Conservation (phyloP, 2,113 vertebrate genomes). For the Catharus bicknelli region DNA sequence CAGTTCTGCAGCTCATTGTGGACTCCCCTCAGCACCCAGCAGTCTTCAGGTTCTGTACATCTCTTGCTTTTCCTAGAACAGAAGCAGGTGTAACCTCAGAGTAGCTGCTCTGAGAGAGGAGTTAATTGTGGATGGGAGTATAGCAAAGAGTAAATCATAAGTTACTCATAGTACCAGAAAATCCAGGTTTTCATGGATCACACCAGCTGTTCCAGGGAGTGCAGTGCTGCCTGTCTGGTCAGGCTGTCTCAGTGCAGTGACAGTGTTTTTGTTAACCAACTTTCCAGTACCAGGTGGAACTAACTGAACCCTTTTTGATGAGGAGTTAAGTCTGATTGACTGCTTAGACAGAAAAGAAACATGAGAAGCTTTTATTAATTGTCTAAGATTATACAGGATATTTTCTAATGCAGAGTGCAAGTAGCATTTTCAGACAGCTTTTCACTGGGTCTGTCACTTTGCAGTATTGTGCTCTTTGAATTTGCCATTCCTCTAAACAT, state of each 20-base stretch:
- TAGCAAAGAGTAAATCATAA: neutral
- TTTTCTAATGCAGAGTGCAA: neutral
- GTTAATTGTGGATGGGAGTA: neutral
- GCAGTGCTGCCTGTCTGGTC: neutral
- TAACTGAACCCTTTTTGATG: neutral
- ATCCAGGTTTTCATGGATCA: neutral
- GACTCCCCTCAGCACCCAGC: neutral
- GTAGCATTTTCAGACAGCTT: neutral
- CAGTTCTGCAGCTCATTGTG: neutral
- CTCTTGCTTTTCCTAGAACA: neutral
- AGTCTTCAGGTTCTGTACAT: neutral
- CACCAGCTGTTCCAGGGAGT: neutral
- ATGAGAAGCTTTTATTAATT: neutral
- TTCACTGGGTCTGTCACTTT: neutral
- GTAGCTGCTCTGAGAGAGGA: neutral
- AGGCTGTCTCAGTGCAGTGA: neutral
- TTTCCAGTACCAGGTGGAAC: neutral
- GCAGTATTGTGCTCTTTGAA: neutral
- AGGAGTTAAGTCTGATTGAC: neutral
- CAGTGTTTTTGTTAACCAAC: neutral
- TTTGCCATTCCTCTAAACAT: neutral
- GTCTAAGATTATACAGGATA: neutral
- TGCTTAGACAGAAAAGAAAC: neutral
- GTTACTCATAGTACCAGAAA: neutral
- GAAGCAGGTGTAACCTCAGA: neutral